Conservation (phyloP, 2,113 vertebrate species). For the Pluvialis apricaria region DNA sequence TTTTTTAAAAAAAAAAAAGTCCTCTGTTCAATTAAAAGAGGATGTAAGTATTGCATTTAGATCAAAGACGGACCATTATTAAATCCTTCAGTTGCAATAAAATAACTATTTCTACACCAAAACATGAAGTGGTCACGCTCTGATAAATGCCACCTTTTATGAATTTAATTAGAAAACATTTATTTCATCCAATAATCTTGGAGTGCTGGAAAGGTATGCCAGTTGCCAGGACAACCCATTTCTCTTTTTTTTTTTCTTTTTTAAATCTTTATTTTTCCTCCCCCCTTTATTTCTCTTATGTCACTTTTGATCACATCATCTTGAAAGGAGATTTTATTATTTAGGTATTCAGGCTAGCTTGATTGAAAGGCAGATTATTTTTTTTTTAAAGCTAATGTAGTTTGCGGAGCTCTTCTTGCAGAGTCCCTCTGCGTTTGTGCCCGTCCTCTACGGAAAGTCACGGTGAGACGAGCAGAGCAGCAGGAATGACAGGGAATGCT, state of each 20-base stretch:
- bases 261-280: background rate
- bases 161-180: constrained; percentile 23
- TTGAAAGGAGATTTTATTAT: constrained; percentile 19
- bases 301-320: constrained; percentile 52
- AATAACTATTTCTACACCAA: background rate
- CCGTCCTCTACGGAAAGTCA: background rate
- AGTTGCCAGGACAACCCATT: constrained; percentile 32
- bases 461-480: background rate
- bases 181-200: background rate
- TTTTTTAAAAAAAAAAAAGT: background rate
- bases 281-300: background rate
- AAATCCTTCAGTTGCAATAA: background rate
- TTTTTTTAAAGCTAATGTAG: background rate
- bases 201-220: background rate
- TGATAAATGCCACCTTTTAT: background rate
- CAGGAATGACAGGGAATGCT: background rate
- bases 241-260: background rate
- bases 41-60: background rate
- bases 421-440: background rate
- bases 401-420: background rate
- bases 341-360: background rate
- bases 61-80: background rate
- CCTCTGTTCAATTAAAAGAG: background rate
- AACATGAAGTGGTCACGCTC: background rate
- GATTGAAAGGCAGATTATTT: background rate